phyloP scores from a whole-genome alignment of 2,888 invertebrate genomes.

The Trisateles emortualis region DNA sequence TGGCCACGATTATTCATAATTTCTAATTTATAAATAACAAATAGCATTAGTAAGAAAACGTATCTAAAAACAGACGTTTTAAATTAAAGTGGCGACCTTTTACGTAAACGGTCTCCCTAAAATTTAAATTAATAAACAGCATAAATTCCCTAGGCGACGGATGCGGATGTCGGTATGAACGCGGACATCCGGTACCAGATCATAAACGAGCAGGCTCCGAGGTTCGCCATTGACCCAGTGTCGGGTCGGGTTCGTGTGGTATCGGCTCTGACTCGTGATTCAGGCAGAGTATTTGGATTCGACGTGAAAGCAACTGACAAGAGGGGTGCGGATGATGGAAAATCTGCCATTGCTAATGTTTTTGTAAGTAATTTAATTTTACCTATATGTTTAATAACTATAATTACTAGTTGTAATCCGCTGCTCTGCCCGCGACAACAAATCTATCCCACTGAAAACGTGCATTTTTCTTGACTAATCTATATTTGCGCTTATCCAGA shows the following conservation, averaged over 20 bases:
- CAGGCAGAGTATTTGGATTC: conserved; percentile 93
- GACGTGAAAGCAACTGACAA: conserved; percentile 96
- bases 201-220: conserved; percentile 90
- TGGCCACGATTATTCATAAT: too few species aligned
- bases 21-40: background rate
- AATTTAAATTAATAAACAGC: conserved; percentile 5
- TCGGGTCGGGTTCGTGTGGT: conserved; percentile 92
- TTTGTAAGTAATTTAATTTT: conserved; percentile 91
- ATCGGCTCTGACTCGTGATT: conserved; percentile 89
- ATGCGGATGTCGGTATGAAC: conserved; percentile 91
- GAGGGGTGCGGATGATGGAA: conserved; percentile 92
- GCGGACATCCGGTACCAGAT: conserved; percentile 94
- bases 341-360: conserved; percentile 94
- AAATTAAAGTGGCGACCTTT: background rate
- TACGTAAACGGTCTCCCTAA: background rate
- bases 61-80: background rate
- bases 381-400: too few species aligned
- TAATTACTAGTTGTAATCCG: too few species aligned
- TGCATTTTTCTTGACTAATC: too few species aligned
- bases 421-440: too few species aligned
- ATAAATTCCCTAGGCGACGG: conserved; percentile 87
- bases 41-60: background rate
- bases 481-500: too few species aligned
- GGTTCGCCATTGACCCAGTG: conserved; percentile 92
- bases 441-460: too few species aligned